Percentiles rank a stretch among this genome's conserved stretches.
These are phyloP conservation scores for Mesochorus sp. DNA, from an alignment of 2,888 invertebrate species.

Conservation along the genomic window DNA sequence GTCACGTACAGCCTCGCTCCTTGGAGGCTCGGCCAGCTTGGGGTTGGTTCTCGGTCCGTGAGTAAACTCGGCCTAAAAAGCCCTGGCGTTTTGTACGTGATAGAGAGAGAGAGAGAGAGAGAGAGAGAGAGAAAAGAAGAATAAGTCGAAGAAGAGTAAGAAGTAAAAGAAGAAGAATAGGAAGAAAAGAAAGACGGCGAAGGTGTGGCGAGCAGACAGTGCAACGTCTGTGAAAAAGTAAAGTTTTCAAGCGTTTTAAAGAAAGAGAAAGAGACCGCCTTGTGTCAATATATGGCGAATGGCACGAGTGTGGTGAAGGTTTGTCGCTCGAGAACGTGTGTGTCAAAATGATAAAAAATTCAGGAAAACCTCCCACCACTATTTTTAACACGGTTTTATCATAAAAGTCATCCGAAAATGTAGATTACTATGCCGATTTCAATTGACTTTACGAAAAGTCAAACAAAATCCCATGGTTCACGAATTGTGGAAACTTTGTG, in stretches of 20 bases:
- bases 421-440: too few species aligned
- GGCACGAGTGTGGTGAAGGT: not conserved
- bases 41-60: conserved; percentile 25
- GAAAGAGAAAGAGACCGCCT: too few species aligned
- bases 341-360: not conserved
- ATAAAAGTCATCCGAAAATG: too few species aligned
- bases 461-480: too few species aligned
- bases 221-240: conserved; percentile 59
- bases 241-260: conserved; percentile 41
- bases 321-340: not conserved
- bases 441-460: too few species aligned
- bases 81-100: conserved; percentile 50
- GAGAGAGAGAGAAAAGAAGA: conserved; percentile 2
- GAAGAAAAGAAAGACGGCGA: not conserved
- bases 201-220: conserved; percentile 28
- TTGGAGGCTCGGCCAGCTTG: conserved; percentile 20
- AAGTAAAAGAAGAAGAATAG: not conserved
- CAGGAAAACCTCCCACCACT: too few species aligned
- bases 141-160: not conserved
- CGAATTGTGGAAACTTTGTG: too few species aligned
- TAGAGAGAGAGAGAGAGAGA: conserved; percentile 13
- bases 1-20: conserved; percentile 55
- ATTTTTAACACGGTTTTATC: too few species aligned
- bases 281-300: conserved; percentile 2
- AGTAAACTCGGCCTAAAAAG: conserved; percentile 51